Conservation (phyloP, 2,113 vertebrate genomes). For the Dicrurus megarhynchus region DNA sequence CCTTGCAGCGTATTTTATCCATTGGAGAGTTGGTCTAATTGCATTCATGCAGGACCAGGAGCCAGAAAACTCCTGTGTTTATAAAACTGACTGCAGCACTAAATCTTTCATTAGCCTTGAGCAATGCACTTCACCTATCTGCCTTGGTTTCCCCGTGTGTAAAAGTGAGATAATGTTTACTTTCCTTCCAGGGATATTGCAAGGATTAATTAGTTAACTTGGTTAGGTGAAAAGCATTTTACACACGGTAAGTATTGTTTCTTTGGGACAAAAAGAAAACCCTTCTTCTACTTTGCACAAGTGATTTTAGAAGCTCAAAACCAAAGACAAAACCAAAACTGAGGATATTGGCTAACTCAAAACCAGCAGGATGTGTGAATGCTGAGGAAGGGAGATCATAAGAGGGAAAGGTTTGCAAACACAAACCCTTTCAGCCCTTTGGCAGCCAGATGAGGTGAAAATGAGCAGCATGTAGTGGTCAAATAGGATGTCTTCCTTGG, state of each 20-base stretch:
- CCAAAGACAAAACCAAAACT: neutral
- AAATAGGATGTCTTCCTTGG: neutral
- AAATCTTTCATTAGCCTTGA: neutral
- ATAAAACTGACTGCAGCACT: neutral
- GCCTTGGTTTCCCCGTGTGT: conserved; percentile 30
- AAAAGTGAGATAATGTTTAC: conserved; percentile 29
- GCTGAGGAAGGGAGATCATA: neutral
- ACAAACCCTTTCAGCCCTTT: neutral
- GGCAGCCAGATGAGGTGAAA: neutral
- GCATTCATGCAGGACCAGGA: neutral
- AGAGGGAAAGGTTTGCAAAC: neutral
- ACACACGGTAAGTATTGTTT: neutral
- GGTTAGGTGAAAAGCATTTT: conserved; percentile 11
- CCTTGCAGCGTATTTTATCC: neutral
- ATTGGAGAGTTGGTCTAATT: neutral
- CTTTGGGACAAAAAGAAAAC: neutral
- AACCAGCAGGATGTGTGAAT: neutral
- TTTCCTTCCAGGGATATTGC: neutral
- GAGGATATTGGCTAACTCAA: neutral
- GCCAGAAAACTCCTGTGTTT: neutral
- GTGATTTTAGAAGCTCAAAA: neutral
- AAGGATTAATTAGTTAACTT: conserved; percentile 52
- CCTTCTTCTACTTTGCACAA: neutral
- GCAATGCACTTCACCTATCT: conserved; percentile 31
- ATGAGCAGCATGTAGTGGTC: neutral